phyloP scores from a whole-genome alignment of 2,113 vertebrate species.

The Semicossyphus pulcher region DNA sequence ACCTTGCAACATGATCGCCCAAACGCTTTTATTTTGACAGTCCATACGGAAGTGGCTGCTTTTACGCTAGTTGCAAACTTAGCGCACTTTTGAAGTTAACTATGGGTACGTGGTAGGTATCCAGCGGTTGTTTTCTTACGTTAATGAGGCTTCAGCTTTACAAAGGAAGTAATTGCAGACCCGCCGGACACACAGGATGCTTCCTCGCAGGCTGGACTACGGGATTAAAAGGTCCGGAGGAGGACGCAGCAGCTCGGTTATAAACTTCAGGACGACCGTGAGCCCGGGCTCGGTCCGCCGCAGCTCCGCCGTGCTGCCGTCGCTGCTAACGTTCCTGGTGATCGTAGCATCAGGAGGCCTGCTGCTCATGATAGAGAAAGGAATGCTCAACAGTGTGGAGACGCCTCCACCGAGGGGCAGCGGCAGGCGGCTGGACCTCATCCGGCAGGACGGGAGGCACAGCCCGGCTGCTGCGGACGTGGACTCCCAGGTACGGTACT shows the following conservation, averaged over 20 bases:
- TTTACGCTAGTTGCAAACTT: not conserved
- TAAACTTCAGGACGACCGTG: slow-evolving; percentile 62
- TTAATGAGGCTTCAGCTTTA: not conserved
- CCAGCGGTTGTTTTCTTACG: not conserved
- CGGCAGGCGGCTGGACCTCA: slow-evolving; percentile 48
- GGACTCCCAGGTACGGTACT: slow-evolving; percentile 83
- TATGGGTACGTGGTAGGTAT: slow-evolving; percentile 66
- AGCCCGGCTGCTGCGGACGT: slow-evolving; percentile 71
- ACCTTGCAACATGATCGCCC: not conserved
- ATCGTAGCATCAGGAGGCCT: slow-evolving; percentile 96
- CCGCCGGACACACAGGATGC: slow-evolving; percentile 47
- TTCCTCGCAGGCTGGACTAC: slow-evolving; percentile 65
- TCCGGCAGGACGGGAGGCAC: slow-evolving; percentile 15
- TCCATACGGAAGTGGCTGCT: not conserved
- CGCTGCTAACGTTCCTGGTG: slow-evolving; percentile 95
- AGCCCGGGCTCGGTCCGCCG: slow-evolving; percentile 66
- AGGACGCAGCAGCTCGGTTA: slow-evolving; percentile 47
- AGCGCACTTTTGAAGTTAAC: slow-evolving; percentile 25
- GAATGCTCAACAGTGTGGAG: slow-evolving; percentile 91
- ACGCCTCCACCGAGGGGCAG: slow-evolving; percentile 80
- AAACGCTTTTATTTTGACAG: slow-evolving; percentile 48
- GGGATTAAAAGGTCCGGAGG: slow-evolving; percentile 49
- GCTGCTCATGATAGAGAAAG: slow-evolving; percentile 95
- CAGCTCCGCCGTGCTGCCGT: slow-evolving; percentile 87
- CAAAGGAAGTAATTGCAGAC: not conserved